Evolutionary conservation across 2,113 vertebrate genomes (phyloP).

Genomic region (Austrofundulus limnaeus): DNA sequence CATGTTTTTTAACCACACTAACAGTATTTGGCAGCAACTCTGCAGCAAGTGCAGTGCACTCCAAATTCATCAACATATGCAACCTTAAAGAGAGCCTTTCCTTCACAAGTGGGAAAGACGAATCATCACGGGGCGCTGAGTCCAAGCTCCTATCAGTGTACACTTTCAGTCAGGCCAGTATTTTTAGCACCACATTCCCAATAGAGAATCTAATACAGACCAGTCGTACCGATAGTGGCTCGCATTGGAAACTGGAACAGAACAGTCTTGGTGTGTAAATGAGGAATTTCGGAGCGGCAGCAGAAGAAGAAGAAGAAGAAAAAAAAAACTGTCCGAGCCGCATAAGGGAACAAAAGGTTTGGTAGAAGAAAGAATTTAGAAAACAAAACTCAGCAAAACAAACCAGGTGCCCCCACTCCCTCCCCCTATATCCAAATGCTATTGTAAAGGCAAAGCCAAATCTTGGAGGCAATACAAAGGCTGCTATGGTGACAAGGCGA

Average conservation of each 20-base stretch:
- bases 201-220: constrained; percentile 78
- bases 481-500: constrained; percentile 49
- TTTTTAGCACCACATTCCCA: constrained; percentile 80
- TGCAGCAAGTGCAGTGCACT: neutral
- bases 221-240: constrained; percentile 58
- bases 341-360: constrained; percentile 40
- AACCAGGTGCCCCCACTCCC: constrained; percentile 29
- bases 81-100: constrained; percentile 14
- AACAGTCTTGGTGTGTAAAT: constrained; percentile 55
- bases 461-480: constrained; percentile 44
- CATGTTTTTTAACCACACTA: constrained; percentile 25
- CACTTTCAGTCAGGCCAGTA: constrained; percentile 73
- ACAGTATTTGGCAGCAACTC: constrained; percentile 7
- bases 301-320: constrained; percentile 7
- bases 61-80: constrained; percentile 19
- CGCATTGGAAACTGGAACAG: constrained; percentile 64
- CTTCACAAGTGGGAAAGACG: constrained; percentile 31
- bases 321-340: constrained; percentile 6
- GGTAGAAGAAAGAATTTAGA: constrained; percentile 1
- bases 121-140: constrained; percentile 50
- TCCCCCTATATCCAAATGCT: constrained; percentile 36
- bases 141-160: constrained; percentile 62
- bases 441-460: constrained; percentile 23
- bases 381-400: constrained; percentile 23
- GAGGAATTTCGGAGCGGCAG: constrained; percentile 57